Conservation (phyloP, 2,113 vertebrate genomes). For the Noturus placidus region DNA sequence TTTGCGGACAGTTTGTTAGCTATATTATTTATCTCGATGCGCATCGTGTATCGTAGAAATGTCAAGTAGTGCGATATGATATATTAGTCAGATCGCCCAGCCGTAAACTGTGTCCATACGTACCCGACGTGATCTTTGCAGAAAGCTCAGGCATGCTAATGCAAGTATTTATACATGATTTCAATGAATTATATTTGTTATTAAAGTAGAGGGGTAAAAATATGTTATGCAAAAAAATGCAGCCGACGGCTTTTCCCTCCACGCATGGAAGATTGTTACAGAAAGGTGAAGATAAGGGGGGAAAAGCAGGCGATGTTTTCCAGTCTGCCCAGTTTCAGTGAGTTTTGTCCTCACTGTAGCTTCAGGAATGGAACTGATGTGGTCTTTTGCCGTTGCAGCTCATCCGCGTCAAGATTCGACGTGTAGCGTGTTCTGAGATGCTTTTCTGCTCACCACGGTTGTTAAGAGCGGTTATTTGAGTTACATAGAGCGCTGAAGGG, state of each 20-base stretch:
- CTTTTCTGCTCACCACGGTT: background rate
- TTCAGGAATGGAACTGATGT: background rate
- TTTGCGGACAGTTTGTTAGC: no score
- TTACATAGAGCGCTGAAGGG: background rate
- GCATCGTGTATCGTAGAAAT: no score
- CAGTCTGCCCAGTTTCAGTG: background rate
- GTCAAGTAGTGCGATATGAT: no score
- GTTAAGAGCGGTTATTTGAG: background rate
- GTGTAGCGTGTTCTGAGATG: background rate
- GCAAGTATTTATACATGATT: background rate
- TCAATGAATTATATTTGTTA: background rate
- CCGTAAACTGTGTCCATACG: background rate
- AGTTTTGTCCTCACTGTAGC: background rate
- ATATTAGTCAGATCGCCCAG: no score
- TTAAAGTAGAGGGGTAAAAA: background rate
- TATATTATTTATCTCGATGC: no score
- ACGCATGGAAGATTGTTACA: background rate
- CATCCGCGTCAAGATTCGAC: background rate
- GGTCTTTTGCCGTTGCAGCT: background rate
- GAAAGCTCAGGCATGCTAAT: background rate
- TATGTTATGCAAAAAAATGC: background rate
- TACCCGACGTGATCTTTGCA: background rate
- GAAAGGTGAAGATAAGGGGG: background rate
- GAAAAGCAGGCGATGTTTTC: background rate
- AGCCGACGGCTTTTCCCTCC: background rate